phyloP scores from a whole-genome alignment of 2,888 invertebrate species.

The Glaucopsyche alexis region DNA sequence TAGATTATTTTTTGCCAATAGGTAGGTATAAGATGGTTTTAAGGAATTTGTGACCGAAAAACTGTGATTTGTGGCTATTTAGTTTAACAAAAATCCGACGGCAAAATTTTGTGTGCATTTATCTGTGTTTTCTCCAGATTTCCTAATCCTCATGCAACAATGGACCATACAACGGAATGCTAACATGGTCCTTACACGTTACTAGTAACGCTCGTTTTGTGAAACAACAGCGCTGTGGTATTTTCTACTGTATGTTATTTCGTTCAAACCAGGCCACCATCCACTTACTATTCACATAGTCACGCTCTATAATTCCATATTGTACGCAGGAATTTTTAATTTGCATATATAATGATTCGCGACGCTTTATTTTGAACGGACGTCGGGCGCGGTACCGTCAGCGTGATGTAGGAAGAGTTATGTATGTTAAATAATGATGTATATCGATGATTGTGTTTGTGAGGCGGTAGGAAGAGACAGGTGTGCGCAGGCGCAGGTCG shows the following conservation, averaged over 20 bases:
- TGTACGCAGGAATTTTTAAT: constrained; percentile 33
- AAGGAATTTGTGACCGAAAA: not conserved
- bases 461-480: constrained; percentile 50
- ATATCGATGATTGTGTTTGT: constrained; percentile 35
- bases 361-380: constrained; percentile 29
- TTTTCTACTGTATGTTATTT: constrained; percentile 29
- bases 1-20: not conserved
- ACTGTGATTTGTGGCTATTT: not conserved
- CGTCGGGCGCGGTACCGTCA: constrained; percentile 31
- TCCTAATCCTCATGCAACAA: constrained; percentile 3
- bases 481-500: constrained; percentile 56
- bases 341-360: constrained; percentile 31
- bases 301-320: constrained; percentile 30
- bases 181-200: constrained; percentile 1
- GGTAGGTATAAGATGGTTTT: not conserved
- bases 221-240: constrained; percentile 8
- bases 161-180: not conserved
- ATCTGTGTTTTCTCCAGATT: constrained; percentile 1
- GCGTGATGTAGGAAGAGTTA: constrained; percentile 36
- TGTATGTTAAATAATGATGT: constrained; percentile 39
- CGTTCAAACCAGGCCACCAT: constrained; percentile 28
- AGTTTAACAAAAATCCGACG: not conserved
- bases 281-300: constrained; percentile 31
- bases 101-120: not conserved
- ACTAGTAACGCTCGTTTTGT: not conserved